Percentiles rank a stretch among this genome's conserved stretches.
phyloP scores from a whole-genome alignment of 2,113 vertebrate genomes.

The Trogon surrucura region DNA sequence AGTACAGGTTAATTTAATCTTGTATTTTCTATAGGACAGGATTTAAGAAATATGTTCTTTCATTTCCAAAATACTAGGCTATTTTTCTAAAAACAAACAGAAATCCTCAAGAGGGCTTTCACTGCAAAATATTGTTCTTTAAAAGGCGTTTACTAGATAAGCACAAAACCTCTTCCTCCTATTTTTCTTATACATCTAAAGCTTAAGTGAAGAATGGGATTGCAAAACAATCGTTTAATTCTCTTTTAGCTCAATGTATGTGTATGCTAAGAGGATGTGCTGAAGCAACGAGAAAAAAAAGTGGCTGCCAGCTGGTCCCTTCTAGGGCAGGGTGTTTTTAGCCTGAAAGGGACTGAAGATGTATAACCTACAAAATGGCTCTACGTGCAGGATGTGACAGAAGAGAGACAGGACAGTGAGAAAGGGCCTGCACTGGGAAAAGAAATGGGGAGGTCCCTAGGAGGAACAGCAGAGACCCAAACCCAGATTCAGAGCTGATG shows the following conservation, averaged over 20 bases:
- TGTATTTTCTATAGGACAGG: background rate
- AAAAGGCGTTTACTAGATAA: background rate
- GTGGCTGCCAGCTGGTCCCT: background rate
- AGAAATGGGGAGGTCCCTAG: background rate
- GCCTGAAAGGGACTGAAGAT: background rate
- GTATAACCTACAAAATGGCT: background rate
- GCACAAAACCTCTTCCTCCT: background rate
- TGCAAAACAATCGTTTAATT: background rate
- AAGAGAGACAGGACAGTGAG: background rate
- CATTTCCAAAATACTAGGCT: background rate
- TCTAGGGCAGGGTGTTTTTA: background rate
- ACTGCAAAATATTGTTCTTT: background rate
- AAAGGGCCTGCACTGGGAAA: background rate
- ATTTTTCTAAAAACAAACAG: background rate
- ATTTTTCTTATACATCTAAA: background rate
- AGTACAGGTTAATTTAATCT: background rate
- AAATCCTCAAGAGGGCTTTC: background rate
- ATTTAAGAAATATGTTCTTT: background rate
- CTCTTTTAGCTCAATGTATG: background rate
- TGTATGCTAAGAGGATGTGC: background rate
- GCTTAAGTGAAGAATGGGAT: background rate
- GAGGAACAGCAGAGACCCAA: background rate
- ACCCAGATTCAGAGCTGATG: fast-evolving
- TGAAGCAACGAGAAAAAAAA: background rate
- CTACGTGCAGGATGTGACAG: background rate